Percentiles rank a stretch among this genome's conserved stretches.
phyloP scores from a whole-genome alignment of 2,888 invertebrate species.

The Geotrupes spiniger region DNA sequence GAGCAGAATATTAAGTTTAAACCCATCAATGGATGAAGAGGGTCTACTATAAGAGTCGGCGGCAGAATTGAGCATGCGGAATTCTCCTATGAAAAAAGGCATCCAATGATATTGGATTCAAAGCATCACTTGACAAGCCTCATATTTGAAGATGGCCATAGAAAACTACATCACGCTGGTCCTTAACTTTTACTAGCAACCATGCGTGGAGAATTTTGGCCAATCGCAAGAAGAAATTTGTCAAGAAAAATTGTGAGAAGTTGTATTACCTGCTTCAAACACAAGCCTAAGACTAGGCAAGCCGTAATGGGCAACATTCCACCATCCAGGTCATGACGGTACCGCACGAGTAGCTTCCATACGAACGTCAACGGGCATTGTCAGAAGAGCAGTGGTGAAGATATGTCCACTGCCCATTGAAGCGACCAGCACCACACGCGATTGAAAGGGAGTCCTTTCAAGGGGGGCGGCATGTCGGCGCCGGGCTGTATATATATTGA shows the following conservation, averaged over 20 bases:
- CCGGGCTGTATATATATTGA: too few species aligned
- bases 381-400: constrained; percentile 7
- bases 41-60: constrained; percentile 1
- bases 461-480: background rate
- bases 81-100: constrained; percentile 14
- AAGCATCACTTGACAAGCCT: constrained; percentile 19
- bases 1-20: too few species aligned
- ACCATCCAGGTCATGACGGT: constrained; percentile 16
- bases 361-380: constrained; percentile 9
- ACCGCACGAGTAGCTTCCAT: constrained; percentile 19
- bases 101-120: constrained; percentile 19
- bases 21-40: too few species aligned
- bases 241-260: constrained; percentile 17
- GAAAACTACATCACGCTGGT: constrained; percentile 16
- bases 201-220: constrained; percentile 21
- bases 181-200: constrained; percentile 13
- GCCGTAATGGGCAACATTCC: constrained; percentile 29
- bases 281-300: constrained; percentile 15
- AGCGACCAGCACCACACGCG: too few species aligned
- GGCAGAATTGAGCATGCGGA: constrained; percentile 16
- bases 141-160: constrained; percentile 17
- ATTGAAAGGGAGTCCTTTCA: background rate
- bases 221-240: constrained; percentile 10
- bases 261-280: constrained; percentile 24
- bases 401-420: constrained; percentile 17